A percentile compares a stretch with the other conserved stretches of the same genome.
These are phyloP conservation scores for Phortica okadai DNA, from an alignment of 2,888 invertebrate genomes.

Conservation along the genomic window DNA sequence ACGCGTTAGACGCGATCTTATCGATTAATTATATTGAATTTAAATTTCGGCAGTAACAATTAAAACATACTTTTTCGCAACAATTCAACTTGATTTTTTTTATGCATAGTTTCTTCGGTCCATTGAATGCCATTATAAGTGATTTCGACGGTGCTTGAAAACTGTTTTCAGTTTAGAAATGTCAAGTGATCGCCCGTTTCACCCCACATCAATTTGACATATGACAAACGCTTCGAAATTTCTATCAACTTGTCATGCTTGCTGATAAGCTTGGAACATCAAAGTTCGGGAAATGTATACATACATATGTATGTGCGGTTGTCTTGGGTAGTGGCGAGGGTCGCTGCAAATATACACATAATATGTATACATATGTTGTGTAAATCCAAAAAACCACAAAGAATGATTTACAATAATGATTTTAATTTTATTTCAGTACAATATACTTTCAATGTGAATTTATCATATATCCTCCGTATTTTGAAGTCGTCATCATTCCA, in stretches of 20 bases:
- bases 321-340: background rate
- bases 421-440: too few relatives aligned
- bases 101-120: background rate
- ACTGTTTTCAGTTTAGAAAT: background rate
- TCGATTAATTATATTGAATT: slow-evolving; percentile 2
- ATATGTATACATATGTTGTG: too few relatives aligned
- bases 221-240: slow-evolving; percentile 17
- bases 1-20: background rate
- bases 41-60: background rate
- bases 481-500: background rate
- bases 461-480: background rate
- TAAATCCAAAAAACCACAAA: background rate
- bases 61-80: background rate
- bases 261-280: background rate
- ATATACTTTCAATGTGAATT: background rate
- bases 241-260: background rate
- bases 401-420: too few relatives aligned
- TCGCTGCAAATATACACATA: background rate
- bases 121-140: too few relatives aligned
- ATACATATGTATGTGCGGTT: background rate
- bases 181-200: too few relatives aligned
- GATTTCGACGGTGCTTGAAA: background rate
- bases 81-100: background rate
- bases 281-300: background rate
- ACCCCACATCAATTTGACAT: background rate